Evolutionary conservation across 2,113 vertebrate species (phyloP), one percentile per base, ranked within the genome.

Genomic region (Etia nguti): DNA sequence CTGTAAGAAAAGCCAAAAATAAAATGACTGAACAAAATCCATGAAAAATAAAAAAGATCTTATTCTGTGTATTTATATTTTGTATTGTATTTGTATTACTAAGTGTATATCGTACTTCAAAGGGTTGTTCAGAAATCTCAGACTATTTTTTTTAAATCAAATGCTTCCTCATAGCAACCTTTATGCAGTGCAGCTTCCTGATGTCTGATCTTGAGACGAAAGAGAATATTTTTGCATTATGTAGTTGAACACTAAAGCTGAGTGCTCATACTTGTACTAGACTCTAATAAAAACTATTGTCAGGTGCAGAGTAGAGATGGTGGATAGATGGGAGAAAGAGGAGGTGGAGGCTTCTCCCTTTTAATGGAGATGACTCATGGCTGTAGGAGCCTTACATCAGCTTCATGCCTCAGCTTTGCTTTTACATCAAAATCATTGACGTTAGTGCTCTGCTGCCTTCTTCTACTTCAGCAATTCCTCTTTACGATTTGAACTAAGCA

Each of bases 351-450:
- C 79, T 59, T 57, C 52, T 83, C 29, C 81, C 57, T 80, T 80
- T 81, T 62, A 73, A 85, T 81, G 38, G 77, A 36, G 87, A 91
- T 94, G 90, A 94, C 82, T 93, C 90, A 94, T 90, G 46, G n/a
- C 31, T 82, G 86, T 80, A 77, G 56, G 56, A 90, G 79, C 62
- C 80, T 86, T 91, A 18, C 84, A 82, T 90, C 79, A 92, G 80
- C 82, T 68, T 16, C 55, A 75, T 46, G 80, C 52, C 59, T 73
- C 55, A 62, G 73, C 48, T 82, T 68, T 73, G 68, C 83, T 84
- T 73, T 38, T 6, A 26, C 41, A 82, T 81, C 31, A 73, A 90
- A 85, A 68, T 55, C 82, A 34, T 73, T 86, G 29, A 89, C 81
- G 85, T 88, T 52, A 26, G 5, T 11, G 54, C 10, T 4, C 55